Base-by-base conservation (phyloP, 2,888 invertebrate species). In the Aleiodes leptofemur region DNA sequence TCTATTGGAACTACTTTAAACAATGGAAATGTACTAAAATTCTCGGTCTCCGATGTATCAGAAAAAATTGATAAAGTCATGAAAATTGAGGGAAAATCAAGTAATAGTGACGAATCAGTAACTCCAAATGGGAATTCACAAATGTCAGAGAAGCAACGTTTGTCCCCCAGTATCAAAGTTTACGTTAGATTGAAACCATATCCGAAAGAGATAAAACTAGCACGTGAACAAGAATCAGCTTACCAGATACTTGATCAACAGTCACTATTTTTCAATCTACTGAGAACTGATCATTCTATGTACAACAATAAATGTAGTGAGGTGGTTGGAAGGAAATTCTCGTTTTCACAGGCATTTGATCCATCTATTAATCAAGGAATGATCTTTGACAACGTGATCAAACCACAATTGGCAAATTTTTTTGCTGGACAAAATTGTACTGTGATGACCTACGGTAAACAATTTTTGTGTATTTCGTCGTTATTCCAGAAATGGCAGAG, bases 391-490 rank as follows among this genome's bases (percentile, higher is more conserved):
- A 48, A 11, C 9, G 43, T 48, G 23, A 48, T 64, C 1, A 64
- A 64, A 11, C 64, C 43, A 16, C 64, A 64, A 1, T 16, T 64
- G 4, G 11, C 23, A 0, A 8, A 48, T 64, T 29, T 48, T 14
- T 16, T 64, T 8, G 48, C 4, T 11, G 48, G 48, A 2, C 1
- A 64, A 29, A 48, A 43, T 23, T 38, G 16, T 14, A 23, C 64
- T 16, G 43, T 64, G 4, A 64, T 64, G 64, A n/a, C 64, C 4
- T 64, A 64, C 16, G 64, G 61, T 61, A 38, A 61, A 38, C 14
- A 61, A 38, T 7, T 38, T 23, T 61, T 55, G 13, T 16, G 6
- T 55, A 55, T 29, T 56, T 56, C 16, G 11, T 4, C 23, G 29
- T 16, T 55, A 16, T 51, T 4, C 6, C 51, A 5, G 51, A 3